phyloP scores from a whole-genome alignment of 2,113 vertebrate species.

The Pelmatolapia mariae region DNA sequence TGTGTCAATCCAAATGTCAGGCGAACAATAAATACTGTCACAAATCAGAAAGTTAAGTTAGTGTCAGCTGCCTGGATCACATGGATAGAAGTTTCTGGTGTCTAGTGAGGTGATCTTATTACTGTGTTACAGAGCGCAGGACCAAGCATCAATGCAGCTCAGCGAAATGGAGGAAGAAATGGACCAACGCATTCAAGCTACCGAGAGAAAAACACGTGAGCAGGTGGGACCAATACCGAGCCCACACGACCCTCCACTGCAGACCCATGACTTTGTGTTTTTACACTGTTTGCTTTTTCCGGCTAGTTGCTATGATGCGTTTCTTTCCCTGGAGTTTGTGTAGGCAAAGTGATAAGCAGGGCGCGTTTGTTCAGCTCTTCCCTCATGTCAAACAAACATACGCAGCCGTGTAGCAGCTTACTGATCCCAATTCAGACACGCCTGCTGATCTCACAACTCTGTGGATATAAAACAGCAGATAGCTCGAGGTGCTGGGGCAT shows the following conservation, averaged over 20 bases:
- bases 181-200: conserved; percentile 88
- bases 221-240: conserved; percentile 67
- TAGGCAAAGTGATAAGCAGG: background rate
- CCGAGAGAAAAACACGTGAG: conserved; percentile 79
- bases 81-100: background rate
- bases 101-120: background rate
- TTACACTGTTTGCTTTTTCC: background rate
- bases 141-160: conserved; percentile 87
- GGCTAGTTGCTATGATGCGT: background rate
- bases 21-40: background rate
- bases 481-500: background rate
- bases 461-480: background rate
- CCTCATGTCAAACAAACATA: conserved; percentile 52
- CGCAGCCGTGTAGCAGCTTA: background rate
- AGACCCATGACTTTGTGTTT: background rate
- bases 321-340: background rate
- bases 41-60: background rate
- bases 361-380: conserved; percentile 39
- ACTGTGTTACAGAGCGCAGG: conserved; percentile 82
- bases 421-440: conserved; percentile 1
- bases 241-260: background rate
- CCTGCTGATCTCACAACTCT: background rate
- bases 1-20: background rate
- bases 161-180: conserved; percentile 96
- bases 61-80: background rate